phyloP scores from a whole-genome alignment of 2,797 vertebrate species.

The Gorsachius magnificus region DNA sequence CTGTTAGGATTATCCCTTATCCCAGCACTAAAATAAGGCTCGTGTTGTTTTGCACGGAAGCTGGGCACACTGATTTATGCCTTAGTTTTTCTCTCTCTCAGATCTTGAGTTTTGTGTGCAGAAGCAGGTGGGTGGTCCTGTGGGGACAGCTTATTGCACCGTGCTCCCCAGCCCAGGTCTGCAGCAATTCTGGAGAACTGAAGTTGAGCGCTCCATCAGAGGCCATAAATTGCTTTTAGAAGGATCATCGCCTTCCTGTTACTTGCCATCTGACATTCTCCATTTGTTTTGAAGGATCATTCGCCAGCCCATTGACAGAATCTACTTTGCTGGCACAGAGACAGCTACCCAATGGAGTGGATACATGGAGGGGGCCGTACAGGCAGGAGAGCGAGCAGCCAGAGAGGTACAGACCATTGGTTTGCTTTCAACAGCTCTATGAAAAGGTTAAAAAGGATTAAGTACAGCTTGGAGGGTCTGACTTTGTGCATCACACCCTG shows the following conservation, averaged over 20 bases:
- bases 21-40: not conserved
- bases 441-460: not conserved
- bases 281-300: slow-evolving; percentile 74
- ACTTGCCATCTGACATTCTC: slow-evolving; percentile 13
- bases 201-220: not conserved
- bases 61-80: not conserved
- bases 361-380: slow-evolving; percentile 83
- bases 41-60: not conserved
- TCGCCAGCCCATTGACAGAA: slow-evolving; percentile 74
- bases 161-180: not conserved
- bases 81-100: not conserved
- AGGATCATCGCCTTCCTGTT: not conserved
- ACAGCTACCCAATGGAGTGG: slow-evolving; percentile 82
- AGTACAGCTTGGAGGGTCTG: not conserved
- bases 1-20: not conserved
- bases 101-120: not conserved
- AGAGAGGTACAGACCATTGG: slow-evolving; percentile 72
- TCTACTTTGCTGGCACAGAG: slow-evolving; percentile 83
- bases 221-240: not conserved
- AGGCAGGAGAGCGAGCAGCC: slow-evolving; percentile 81
- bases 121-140: not conserved
- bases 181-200: not conserved
- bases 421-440: not conserved
- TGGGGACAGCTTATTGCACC: not conserved
- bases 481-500: not conserved